Percentiles rank a stretch among this genome's conserved stretches.
Conservation (phyloP, 64 coral and sea anemone genomes). For the Cladopsammia gracilis region DNA sequence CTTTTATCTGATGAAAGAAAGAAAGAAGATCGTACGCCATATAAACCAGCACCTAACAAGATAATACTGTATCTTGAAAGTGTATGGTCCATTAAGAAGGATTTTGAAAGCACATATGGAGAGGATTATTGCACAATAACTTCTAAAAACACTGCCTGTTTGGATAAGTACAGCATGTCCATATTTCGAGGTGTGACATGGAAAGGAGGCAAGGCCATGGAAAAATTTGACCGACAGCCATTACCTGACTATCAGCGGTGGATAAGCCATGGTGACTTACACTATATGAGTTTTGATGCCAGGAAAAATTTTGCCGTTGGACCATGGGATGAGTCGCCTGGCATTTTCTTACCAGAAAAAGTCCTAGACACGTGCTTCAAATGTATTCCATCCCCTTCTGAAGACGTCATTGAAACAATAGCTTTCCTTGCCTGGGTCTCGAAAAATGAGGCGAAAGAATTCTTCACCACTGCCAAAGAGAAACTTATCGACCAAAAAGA, state of each 20-base stretch:
- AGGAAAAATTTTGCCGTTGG: conserved; percentile 9
- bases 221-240: conserved; percentile 39
- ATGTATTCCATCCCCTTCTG: conserved; percentile 10
- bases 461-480: neutral
- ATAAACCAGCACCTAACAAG: neutral
- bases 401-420: neutral
- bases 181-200: conserved; percentile 5
- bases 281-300: conserved; percentile 12
- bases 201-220: neutral
- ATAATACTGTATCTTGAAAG: conserved; percentile 9
- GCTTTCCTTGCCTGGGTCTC: conserved; percentile 59
- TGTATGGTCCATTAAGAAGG: neutral
- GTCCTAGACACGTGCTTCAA: conserved; percentile 54
- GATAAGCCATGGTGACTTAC: neutral
- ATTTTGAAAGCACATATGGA: conserved; percentile 8
- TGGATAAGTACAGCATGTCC: conserved; percentile 30
- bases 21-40: conserved; percentile 14
- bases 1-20: conserved; percentile 9
- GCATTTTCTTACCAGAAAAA: conserved; percentile 40
- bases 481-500: conserved; percentile 28
- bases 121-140: conserved; percentile 49
- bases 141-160: neutral
- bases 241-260: neutral
- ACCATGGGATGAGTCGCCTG: conserved; percentile 41
- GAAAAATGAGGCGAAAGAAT: neutral